Percentiles rank a stretch among this genome's conserved stretches.
These are phyloP conservation scores for Meteorus sp. DNA, from an alignment of 1,140 invertebrate genomes.

Conservation along the genomic window DNA sequence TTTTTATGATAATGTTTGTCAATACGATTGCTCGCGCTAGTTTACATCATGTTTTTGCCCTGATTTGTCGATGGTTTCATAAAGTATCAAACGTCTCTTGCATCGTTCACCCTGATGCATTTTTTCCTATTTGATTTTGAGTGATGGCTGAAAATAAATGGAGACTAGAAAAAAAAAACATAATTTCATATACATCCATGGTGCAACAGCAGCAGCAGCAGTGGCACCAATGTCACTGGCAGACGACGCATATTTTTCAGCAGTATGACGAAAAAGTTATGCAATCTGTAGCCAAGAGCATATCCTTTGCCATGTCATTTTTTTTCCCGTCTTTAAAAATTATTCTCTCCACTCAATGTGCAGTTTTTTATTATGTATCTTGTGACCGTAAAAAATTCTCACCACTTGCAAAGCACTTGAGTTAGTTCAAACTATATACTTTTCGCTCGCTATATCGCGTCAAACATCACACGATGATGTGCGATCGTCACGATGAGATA, in stretches of 20 bases:
- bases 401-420: too few relatives aligned
- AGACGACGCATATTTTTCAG: conserved; percentile 46
- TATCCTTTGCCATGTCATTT: background rate
- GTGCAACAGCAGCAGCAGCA: too few relatives aligned
- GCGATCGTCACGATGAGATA: conserved; percentile 17
- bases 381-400: too few relatives aligned
- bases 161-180: conserved; percentile 16
- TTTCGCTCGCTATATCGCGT: background rate
- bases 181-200: conserved; percentile 24
- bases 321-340: too few relatives aligned
- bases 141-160: background rate
- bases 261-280: conserved; percentile 41
- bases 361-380: too few relatives aligned
- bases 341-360: too few relatives aligned
- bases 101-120: conserved; percentile 21
- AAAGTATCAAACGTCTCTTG: conserved; percentile 27
- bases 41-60: conserved; percentile 5
- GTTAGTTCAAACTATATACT: background rate
- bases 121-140: too few relatives aligned
- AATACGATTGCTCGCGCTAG: conserved; percentile 40
- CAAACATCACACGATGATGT: too few relatives aligned
- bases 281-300: background rate
- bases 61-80: background rate
- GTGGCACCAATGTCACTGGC: too few relatives aligned
- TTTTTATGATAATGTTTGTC: conserved; percentile 59